These are phyloP conservation scores for Lasiommata megera DNA, from an alignment of 2,888 invertebrate genomes.

Conservation along the genomic window DNA sequence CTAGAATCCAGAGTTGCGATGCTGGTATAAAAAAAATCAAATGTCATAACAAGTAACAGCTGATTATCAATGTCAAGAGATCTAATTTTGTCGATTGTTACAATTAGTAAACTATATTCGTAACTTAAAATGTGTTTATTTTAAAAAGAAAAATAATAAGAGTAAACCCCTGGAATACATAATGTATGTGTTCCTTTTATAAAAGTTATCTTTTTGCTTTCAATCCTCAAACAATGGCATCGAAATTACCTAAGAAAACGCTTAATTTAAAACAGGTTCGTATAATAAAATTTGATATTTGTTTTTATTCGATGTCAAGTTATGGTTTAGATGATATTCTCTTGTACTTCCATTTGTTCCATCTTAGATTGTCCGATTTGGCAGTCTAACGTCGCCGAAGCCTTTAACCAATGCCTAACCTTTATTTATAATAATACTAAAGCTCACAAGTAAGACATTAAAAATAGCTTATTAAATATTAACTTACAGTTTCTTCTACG, in stretches of 20 bases:
- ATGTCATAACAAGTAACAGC: neutral
- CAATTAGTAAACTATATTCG: too few species aligned
- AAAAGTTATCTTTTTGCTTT: too few species aligned
- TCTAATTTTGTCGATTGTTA: too few species aligned
- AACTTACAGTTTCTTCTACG: constrained; percentile 88
- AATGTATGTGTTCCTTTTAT: too few species aligned
- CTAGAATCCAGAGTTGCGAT: neutral
- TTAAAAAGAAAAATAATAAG: neutral
- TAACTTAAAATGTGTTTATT: neutral
- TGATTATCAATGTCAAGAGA: neutral
- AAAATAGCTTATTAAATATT: neutral
- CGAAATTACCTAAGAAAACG: constrained; percentile 71
- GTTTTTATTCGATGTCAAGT: neutral
- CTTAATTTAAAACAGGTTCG: constrained; percentile 83
- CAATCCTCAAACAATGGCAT: constrained; percentile 42
- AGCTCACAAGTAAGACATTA: too few species aligned
- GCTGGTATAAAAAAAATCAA: neutral
- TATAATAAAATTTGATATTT: neutral
- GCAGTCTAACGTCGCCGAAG: too few species aligned
- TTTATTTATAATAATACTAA: too few species aligned
- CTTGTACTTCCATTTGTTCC: too few species aligned
- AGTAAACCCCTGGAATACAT: too few species aligned
- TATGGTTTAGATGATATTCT: too few species aligned
- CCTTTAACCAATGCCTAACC: too few species aligned
- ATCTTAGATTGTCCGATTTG: too few species aligned